phyloP scores from a whole-genome alignment of 2,888 invertebrate species.

The Zhuqinia jingwanae region DNA sequence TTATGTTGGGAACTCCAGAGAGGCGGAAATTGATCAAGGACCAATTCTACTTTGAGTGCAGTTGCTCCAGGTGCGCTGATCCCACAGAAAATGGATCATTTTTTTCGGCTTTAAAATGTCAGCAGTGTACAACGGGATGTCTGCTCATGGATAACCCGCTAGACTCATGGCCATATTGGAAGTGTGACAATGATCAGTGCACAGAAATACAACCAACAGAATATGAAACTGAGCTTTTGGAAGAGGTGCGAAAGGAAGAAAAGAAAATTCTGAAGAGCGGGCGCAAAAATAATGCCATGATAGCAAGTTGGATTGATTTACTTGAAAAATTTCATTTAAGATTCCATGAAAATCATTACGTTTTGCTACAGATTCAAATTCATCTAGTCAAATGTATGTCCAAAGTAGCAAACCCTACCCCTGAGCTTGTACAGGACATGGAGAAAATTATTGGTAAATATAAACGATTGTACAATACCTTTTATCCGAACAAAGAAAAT shows the following conservation, averaged over 20 bases:
- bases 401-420: constrained; percentile 49
- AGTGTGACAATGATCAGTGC: constrained; percentile 60
- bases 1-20: constrained; percentile 72
- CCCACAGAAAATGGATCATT: constrained; percentile 72
- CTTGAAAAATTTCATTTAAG: constrained; percentile 50
- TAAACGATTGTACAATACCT: constrained; percentile 43
- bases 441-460: constrained; percentile 58
- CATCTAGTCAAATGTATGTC: constrained; percentile 68
- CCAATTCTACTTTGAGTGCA: constrained; percentile 73
- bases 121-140: constrained; percentile 64
- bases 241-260: constrained; percentile 55
- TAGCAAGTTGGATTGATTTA: constrained; percentile 49
- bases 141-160: constrained; percentile 67
- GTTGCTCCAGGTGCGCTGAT: constrained; percentile 71
- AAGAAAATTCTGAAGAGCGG: constrained; percentile 60
- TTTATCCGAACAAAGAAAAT: constrained; percentile 49
- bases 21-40: constrained; percentile 61
- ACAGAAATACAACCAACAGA: constrained; percentile 56
- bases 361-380: constrained; percentile 52
- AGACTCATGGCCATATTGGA: constrained; percentile 71
- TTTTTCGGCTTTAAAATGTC: constrained; percentile 74
- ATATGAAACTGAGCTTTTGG: constrained; percentile 60
- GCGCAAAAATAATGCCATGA: constrained; percentile 47
- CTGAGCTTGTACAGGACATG: constrained; percentile 62
- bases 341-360: constrained; percentile 62